Evolutionary conservation across 2,888 invertebrate species (phyloP), one percentile per base, ranked within the genome.

Genomic region (Choreutis nemorana): DNA sequence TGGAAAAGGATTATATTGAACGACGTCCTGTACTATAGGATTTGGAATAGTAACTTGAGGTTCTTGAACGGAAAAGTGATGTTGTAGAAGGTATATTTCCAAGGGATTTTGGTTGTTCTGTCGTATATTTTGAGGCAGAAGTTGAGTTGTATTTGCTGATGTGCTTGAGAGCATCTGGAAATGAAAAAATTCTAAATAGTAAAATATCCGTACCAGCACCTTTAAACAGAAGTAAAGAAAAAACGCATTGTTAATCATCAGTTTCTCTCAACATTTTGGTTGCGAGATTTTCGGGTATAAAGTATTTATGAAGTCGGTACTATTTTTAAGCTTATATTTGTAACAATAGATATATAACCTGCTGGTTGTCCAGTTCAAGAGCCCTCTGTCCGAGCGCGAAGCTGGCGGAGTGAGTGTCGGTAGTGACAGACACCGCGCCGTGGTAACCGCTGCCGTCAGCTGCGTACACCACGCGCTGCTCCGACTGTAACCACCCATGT

Each of bases 361-460:
- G 46, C 33, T 59, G 53, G 23, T 44, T 37, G 23, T 51, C 58
- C 7, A 82, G 72, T 30, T 81, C 67, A 2, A 83, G 61, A 1
- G 84, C 83, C 42, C 78, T 73, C 45, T 81, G 77, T 1, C 83
- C 85, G 1, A 83, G 54, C 1, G 83, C 82, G 33, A 84, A 78
- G 42, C 70, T 77, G 1, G 82, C 62, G 9, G 70, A 64, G 1
- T 75, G 72, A 23, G 78, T 77, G 8, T 63, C 61, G 14, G 81
- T 80, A 46, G 70, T 75, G 45, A 84, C 80, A 29, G 79, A 72
- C 26, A 84, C 80, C 10, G 84, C 75, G 4, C 86, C 84, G 61
- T 86, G 86, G 60, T 83, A 86, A 8, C 85, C 84, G 75, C 81
- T 83, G 44, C 80, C 80, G 46, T 87, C 84, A 0, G 83, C 83